These are phyloP conservation scores for Macrophya alboannulata DNA, from an alignment of 2,888 invertebrate species.

Conservation along the genomic window DNA sequence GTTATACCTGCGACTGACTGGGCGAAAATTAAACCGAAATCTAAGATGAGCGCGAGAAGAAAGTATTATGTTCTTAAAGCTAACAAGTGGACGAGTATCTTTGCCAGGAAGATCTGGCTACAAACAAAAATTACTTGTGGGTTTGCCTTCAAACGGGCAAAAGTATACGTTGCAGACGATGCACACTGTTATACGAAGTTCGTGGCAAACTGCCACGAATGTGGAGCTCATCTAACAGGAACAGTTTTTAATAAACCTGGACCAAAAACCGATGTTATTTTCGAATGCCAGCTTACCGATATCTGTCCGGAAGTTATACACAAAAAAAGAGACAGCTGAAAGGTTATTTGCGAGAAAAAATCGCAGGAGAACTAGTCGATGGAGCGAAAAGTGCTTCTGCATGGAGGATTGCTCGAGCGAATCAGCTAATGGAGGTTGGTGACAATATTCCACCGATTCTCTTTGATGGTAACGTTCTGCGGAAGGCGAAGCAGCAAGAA, in stretches of 20 bases:
- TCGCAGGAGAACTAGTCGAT: constrained; percentile 19
- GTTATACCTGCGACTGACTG: background rate
- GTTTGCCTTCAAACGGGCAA: constrained; percentile 29
- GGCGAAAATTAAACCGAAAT: background rate
- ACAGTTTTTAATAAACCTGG: background rate
- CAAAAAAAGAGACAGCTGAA: constrained; percentile 43
- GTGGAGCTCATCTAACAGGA: constrained; percentile 1
- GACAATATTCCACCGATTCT: constrained; percentile 28
- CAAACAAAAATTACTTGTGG: constrained; percentile 20
- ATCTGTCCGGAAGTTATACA: background rate
- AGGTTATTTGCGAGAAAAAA: constrained; percentile 42
- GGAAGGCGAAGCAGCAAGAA: constrained; percentile 44
- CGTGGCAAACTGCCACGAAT: constrained; percentile 15
- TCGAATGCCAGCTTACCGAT: constrained; percentile 15
- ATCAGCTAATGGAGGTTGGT: constrained; percentile 31
- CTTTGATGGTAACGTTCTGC: constrained; percentile 18
- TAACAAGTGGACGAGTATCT: constrained; percentile 17
- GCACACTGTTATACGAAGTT: constrained; percentile 13
- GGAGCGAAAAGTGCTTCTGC: background rate
- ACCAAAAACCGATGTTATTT: constrained; percentile 5
- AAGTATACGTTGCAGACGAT: background rate
- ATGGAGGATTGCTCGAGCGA: constrained; percentile 20
- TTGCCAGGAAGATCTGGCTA: constrained; percentile 6
- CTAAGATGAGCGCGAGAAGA: background rate
- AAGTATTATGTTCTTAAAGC: constrained; percentile 20